Conservation (phyloP, 92 coral and sea anemone genomes). For the Chrysogorgia sp. region DNA sequence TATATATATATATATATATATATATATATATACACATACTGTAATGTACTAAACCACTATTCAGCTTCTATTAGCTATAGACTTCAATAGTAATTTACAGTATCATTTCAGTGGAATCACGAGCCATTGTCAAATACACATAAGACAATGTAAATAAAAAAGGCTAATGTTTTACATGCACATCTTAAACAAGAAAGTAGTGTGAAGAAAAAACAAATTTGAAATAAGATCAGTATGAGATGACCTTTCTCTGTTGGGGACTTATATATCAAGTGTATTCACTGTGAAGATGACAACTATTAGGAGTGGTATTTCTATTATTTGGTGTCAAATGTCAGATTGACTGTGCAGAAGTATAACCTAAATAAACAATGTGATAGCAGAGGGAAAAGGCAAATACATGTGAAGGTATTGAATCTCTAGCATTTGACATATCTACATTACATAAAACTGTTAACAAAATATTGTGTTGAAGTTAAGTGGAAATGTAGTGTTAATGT, state of each 20-base stretch:
- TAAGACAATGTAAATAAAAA: too few relatives aligned
- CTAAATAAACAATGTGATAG: background rate
- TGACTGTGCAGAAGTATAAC: conserved; percentile 1
- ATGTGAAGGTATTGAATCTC: background rate
- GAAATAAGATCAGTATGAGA: background rate
- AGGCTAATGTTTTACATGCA: too few relatives aligned
- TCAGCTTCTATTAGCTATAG: too few relatives aligned
- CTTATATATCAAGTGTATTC: background rate
- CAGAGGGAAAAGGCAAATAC: background rate
- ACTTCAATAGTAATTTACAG: too few relatives aligned
- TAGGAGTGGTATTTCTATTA: conserved; percentile 37
- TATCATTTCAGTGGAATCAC: too few relatives aligned
- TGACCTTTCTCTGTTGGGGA: conserved; percentile 21
- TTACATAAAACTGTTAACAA: background rate
- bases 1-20: background rate
- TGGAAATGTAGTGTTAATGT: background rate
- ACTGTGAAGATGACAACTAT: conserved; percentile 22
- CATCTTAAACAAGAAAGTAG: too few relatives aligned
- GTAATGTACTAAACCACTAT: too few relatives aligned
- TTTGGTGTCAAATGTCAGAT: conserved; percentile 37
- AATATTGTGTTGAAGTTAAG: background rate
- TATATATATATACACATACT: too few relatives aligned
- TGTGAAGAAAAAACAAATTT: background rate
- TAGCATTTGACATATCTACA: background rate
- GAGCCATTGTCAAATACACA: too few relatives aligned